Base-by-base conservation (phyloP, 2,888 invertebrate species). In the Sphaeridia pumilis region DNA sequence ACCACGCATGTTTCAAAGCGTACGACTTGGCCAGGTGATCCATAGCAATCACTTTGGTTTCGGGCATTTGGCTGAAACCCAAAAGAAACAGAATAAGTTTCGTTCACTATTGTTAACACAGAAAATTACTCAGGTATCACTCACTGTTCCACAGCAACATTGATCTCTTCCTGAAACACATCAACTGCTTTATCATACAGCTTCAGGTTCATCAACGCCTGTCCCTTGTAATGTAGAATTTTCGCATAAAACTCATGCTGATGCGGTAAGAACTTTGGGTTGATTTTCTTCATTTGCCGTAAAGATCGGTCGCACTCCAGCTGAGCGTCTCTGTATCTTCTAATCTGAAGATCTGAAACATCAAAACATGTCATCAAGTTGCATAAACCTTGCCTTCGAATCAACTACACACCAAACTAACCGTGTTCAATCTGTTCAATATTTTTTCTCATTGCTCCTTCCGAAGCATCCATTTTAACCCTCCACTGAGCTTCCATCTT, bases 21-120 rank as follows among this genome's bases (percentile, higher is more conserved):
- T 69, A 67, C 22, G 69, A 69, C 57, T 70, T 62, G 21, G 71
- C 72, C 14, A 70, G 51, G 53, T 69, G 70, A 55, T 72, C 71
- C 50, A 70, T 56, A 4, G 71, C 70, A 54, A 71, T 58, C 3
- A 69, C 69, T 49, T 67, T 67, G 3, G 69, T 67, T 50, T 71
- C 70, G 17, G 66, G 27, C 70, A 60, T 60, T 46, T 56, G 52
- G 21, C 60, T 62, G 25, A 35, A 17, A 21, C 17, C 3, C n/a
- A 27, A 31, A 31, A 14, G 31, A 27, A 5, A 31, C 17, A 5
- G 10, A 22, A 47, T 36, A 43, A 43, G 12, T 31, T 31, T 31
- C 14, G 34, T 43, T 43, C 5, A 43, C 4, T 21, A 21, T 22
- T 10, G 20, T 43, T 43, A 43, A 4, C 20, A 24, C 20, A 22